Percentiles rank a stretch among this genome's conserved stretches.
phyloP scores from a whole-genome alignment of 64 coral and sea anemone genomes.

The Orbicella faveolata region DNA sequence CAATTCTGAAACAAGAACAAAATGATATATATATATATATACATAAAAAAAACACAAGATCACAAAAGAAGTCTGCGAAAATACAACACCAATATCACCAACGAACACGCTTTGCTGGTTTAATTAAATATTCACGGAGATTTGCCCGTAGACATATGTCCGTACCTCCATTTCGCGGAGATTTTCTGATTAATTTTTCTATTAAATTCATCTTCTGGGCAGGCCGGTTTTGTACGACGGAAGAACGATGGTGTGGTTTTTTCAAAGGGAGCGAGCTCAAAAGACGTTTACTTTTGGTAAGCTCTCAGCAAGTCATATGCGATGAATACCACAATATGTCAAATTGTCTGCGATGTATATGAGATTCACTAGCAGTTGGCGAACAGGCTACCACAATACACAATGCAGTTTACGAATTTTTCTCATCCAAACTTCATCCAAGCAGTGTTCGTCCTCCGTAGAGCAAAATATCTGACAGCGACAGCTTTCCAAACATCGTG shows the following conservation, averaged over 20 bases:
- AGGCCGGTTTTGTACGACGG: background rate
- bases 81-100: background rate
- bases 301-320: background rate
- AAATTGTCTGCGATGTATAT: background rate
- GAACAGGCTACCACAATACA: background rate
- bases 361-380: background rate
- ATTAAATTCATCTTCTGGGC: conserved; percentile 58
- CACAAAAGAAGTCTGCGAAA: background rate
- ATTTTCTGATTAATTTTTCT: conserved; percentile 62
- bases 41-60: background rate
- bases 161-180: conserved; percentile 38
- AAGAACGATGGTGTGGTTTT: background rate
- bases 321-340: background rate
- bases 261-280: conserved; percentile 1
- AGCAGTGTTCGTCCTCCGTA: background rate
- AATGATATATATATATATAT: background rate
- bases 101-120: conserved; percentile 9
- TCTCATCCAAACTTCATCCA: background rate
- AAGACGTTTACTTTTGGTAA: background rate
- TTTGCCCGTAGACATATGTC: conserved; percentile 1
- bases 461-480: background rate
- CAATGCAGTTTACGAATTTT: background rate
- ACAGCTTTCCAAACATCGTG: conserved; percentile 1
- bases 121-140: conserved; percentile 47
- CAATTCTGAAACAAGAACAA: conserved; percentile 51